These are phyloP conservation scores for Geotrupes spiniger DNA, from an alignment of 2,888 invertebrate genomes.

Conservation along the genomic window DNA sequence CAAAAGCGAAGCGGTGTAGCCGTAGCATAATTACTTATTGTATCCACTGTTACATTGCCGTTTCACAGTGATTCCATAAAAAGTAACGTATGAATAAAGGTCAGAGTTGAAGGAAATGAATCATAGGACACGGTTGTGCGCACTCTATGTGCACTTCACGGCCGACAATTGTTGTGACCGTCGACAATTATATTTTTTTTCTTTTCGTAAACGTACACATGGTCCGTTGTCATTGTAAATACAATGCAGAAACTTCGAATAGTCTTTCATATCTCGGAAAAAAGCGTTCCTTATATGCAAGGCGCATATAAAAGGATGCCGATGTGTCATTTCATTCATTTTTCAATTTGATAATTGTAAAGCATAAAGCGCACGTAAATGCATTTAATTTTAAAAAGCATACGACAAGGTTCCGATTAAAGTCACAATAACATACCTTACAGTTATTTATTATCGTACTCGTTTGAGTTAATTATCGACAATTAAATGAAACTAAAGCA, in stretches of 20 bases:
- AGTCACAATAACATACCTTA: too few species aligned
- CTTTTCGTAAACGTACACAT: background rate
- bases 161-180: conserved; percentile 3
- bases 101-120: conserved; percentile 2
- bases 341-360: too few species aligned
- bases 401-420: too few species aligned
- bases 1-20: too few species aligned
- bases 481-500: too few species aligned
- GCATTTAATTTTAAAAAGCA: too few species aligned
- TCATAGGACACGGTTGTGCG: background rate
- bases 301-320: background rate
- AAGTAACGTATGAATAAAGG: conserved; percentile 3
- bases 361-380: too few species aligned
- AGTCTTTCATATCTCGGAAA: background rate
- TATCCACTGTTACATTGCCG: too few species aligned
- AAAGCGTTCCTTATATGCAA: background rate
- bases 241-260: background rate
- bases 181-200: conserved; percentile 1
- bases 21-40: too few species aligned
- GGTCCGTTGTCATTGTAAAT: conserved; percentile 3
- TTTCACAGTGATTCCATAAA: conserved; percentile 1
- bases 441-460: too few species aligned
- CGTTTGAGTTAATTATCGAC: too few species aligned
- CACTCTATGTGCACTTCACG: conserved; percentile 1
- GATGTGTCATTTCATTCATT: background rate